phyloP scores from a whole-genome alignment of 1,140 invertebrate species.

The Leptoteleia sp. region DNA sequence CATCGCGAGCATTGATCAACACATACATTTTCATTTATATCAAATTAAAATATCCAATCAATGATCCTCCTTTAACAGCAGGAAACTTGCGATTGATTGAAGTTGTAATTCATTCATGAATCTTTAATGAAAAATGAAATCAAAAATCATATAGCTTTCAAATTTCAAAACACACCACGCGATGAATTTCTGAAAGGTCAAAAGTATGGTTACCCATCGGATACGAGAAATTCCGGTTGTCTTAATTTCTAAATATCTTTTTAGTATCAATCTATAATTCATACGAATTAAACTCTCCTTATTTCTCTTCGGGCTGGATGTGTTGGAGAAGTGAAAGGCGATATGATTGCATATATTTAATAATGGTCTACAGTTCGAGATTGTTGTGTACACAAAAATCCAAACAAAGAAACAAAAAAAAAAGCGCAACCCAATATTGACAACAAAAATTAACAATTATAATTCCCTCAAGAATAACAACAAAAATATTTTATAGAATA shows the following conservation, averaged over 20 bases:
- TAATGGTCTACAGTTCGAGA: too few relatives aligned
- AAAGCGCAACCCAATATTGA: neutral
- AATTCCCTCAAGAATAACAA: neutral
- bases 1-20: too few relatives aligned
- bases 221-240: conserved; percentile 41
- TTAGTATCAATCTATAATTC: conserved; percentile 9
- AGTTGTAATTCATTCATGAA: conserved; percentile 11
- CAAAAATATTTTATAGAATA: conserved; percentile 7
- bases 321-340: conserved; percentile 51
- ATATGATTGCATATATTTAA: neutral
- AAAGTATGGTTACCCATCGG: neutral
- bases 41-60: too few relatives aligned
- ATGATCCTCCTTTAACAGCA: too few relatives aligned
- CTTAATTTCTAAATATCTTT: conserved; percentile 50
- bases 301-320: conserved; percentile 12
- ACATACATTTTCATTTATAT: too few relatives aligned
- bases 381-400: too few relatives aligned
- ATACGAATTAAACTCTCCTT: conserved; percentile 24
- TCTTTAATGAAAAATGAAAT: conserved; percentile 35
- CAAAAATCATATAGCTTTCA: conserved; percentile 35
- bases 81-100: neutral
- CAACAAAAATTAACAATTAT: too few relatives aligned
- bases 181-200: conserved; percentile 30
- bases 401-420: too few relatives aligned
- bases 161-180: conserved; percentile 21